A percentile compares a stretch with the other conserved stretches of the same genome.
These are phyloP conservation scores for Caenorhabditis brenneri DNA, from an alignment of 1,140 invertebrate species.

Conservation along the genomic window DNA sequence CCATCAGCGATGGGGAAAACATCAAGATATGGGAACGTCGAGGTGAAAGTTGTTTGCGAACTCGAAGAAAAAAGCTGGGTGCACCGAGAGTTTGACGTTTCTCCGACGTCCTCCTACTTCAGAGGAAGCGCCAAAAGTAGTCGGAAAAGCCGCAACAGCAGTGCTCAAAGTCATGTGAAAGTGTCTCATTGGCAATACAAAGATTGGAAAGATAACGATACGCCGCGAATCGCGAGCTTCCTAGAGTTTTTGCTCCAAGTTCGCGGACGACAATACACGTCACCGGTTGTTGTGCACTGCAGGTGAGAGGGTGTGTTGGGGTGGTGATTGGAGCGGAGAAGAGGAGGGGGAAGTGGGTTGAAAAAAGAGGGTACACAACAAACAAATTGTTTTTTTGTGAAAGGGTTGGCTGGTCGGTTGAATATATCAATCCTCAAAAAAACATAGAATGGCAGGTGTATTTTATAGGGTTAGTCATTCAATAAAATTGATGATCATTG, in stretches of 20 bases:
- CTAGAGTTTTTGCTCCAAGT: conserved; percentile 35
- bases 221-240: not conserved
- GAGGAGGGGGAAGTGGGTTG: not conserved
- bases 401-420: not conserved
- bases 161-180: conserved; percentile 6
- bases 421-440: too few species aligned
- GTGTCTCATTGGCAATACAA: conserved; percentile 34
- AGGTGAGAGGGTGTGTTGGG: not conserved
- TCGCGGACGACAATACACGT: conserved; percentile 7
- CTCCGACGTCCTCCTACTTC: not conserved
- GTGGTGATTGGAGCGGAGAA: not conserved
- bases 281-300: conserved; percentile 47
- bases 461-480: too few species aligned
- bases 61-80: conserved; percentile 9
- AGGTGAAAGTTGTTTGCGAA: conserved; percentile 32
- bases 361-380: not conserved
- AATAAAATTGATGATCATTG: too few species aligned
- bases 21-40: not conserved
- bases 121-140: not conserved
- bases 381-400: conserved; percentile 2
- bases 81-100: conserved; percentile 30
- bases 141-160: not conserved
- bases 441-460: too few species aligned
- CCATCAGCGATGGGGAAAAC: conserved; percentile 1
- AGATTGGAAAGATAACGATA: conserved; percentile 31